These are phyloP conservation scores for Lucilia cuprina DNA, from an alignment of 1,140 invertebrate genomes.

Conservation along the genomic window DNA sequence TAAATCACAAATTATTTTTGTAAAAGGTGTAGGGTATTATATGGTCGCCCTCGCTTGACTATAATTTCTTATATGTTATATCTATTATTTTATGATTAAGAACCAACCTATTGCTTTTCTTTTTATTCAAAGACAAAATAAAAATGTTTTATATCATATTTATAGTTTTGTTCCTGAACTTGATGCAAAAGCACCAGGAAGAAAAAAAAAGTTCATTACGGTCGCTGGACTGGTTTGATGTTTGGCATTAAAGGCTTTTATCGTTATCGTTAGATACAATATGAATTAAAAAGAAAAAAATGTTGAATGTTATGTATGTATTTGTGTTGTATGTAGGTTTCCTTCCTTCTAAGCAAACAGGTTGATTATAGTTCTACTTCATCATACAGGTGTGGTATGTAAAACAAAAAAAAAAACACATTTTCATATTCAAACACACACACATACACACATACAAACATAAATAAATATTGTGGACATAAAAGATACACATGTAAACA, in stretches of 20 bases:
- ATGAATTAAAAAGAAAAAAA: too few relatives aligned
- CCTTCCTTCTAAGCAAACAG: neutral
- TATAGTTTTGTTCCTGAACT: constrained; percentile 4
- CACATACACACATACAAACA: neutral
- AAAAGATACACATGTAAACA: neutral
- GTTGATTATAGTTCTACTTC: neutral
- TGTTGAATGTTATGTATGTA: too few relatives aligned
- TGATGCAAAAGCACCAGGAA: neutral
- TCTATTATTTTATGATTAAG: neutral
- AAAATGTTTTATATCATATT: neutral
- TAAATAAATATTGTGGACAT: too few relatives aligned
- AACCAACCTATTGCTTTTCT: neutral
- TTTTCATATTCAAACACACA: too few relatives aligned
- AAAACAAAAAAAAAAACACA: neutral
- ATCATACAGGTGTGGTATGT: neutral
- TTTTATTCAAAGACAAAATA: neutral
- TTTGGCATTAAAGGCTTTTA: neutral
- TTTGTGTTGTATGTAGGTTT: neutral
- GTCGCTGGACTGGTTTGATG: neutral
- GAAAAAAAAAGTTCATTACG: neutral
- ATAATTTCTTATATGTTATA: too few relatives aligned
- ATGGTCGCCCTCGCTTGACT: too few relatives aligned
- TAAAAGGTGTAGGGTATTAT: too few relatives aligned
- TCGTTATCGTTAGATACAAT: neutral
- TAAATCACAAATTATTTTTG: too few relatives aligned